These are phyloP conservation scores for Carabus problematicus DNA, from an alignment of 2,888 invertebrate species.

Conservation along the genomic window DNA sequence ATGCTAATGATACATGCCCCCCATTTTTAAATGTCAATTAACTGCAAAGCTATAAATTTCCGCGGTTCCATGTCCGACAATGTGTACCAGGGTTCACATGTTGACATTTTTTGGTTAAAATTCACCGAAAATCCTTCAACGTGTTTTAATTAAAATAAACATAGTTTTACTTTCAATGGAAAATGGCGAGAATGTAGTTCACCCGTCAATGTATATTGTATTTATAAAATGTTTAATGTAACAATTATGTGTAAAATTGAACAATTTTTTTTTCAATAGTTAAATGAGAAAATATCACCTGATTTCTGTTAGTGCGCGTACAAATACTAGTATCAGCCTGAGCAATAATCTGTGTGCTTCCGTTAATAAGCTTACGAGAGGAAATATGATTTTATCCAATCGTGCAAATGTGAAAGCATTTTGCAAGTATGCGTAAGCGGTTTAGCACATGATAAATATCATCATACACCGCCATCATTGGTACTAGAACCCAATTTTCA, in stretches of 20 bases:
- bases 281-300: too few relatives aligned
- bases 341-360: too few relatives aligned
- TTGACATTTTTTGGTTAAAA: conserved; percentile 11
- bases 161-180: too few relatives aligned
- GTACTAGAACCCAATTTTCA: conserved; percentile 24
- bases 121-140: conserved; percentile 4
- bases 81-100: conserved; percentile 10
- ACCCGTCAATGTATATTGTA: too few relatives aligned
- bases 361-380: too few relatives aligned
- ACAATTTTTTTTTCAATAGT: too few relatives aligned
- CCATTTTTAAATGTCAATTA: conserved; percentile 27
- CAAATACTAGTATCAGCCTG: too few relatives aligned
- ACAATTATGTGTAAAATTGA: too few relatives aligned
- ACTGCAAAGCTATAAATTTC: conserved; percentile 34
- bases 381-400: conserved; percentile 21
- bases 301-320: too few relatives aligned
- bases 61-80: conserved; percentile 24
- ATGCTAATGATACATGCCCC: conserved; percentile 2
- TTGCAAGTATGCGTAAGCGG: conserved; percentile 27
- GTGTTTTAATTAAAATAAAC: conserved; percentile 16
- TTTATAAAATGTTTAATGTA: too few relatives aligned
- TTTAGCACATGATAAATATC: conserved; percentile 28
- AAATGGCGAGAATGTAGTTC: too few relatives aligned
- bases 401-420: conserved; percentile 14
- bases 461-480: conserved; percentile 9